Base-by-base conservation (phyloP, 1,140 invertebrate genomes). In the Drosophila pseudoobscura region DNA sequence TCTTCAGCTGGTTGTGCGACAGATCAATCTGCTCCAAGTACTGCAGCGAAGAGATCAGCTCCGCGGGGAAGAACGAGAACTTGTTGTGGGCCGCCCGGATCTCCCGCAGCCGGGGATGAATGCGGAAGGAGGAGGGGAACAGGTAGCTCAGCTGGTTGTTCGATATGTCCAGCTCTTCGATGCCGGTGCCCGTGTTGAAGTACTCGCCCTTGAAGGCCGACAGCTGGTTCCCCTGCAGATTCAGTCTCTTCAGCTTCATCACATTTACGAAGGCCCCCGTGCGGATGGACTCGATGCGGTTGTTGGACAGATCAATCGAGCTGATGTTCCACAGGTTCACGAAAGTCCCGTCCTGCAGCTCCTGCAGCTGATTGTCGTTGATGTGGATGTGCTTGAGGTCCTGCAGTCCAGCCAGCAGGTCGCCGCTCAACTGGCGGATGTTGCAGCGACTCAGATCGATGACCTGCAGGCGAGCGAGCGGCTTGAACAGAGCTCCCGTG, bases 1-100 rank as follows among this genome's bases (percentile, higher is more conserved):
- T 94, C 88, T 95, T 95, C 17, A 98, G 91, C 57, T 94, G 93
- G 90, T 98, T 98, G 0, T 93, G 90, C 2, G 95, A 95, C n/a
- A 98, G 92, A 88, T 97, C 94, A 0, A 98, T 91, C 51, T 93
- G 91, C 83, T 96, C 94, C 26, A 98, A 91, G 80, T 95, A 96
- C 87, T 96, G 95, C 49, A 96, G 91, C 51, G 94, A 93, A 63
- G 94, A 94, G 57, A 97, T 94, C 43, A 97, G 93, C 90, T 97
- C 96, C 9, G 95, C 95, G 0, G 96, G 96, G 91, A 97, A 97
- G 83, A 96, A 95, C 58, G 94, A 95, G 68, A 97, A 95, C 85
- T 95, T 94, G 91, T 98, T 98, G 47, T 94, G 93, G 0, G 93
- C 92, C 0, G 96, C 93, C 52, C 94, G 93, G 8, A 98, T 94